These are phyloP conservation scores for Halocynthia roretzi DNA, from an alignment of 23 tunicate species.

Conservation along the genomic window DNA sequence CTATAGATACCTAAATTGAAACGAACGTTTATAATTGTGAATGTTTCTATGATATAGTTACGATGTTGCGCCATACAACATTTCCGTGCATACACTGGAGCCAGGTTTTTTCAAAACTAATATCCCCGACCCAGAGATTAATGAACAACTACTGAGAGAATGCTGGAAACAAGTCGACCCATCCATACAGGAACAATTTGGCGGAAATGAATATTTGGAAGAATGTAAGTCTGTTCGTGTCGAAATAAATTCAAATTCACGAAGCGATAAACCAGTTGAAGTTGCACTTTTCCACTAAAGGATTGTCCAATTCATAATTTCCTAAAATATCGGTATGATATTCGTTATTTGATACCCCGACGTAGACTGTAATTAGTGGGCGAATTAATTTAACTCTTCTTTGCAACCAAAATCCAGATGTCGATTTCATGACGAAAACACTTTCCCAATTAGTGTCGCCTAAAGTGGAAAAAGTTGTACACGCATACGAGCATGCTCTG, in stretches of 20 bases:
- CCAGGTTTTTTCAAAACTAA: constrained; percentile 13
- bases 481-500: constrained; percentile 30
- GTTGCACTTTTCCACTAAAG: no score
- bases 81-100: constrained; percentile 22
- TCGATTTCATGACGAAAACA: background rate
- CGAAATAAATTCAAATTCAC: no score
- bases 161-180: constrained; percentile 11
- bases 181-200: background rate
- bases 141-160: background rate
- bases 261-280: no score
- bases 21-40: background rate
- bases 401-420: background rate
- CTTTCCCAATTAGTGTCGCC: constrained; percentile 1
- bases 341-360: no score
- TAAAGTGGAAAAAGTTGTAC: constrained; percentile 6
- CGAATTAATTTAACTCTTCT: no score
- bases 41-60: background rate
- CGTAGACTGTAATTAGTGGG: no score
- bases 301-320: no score
- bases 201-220: constrained; percentile 5
- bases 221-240: background rate
- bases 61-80: constrained; percentile 14
- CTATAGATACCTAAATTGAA: constrained; percentile 1
- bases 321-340: no score
- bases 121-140: background rate